Base-by-base conservation (phyloP, 64 coral and sea anemone genomes). In the Actinia tenebrosa region DNA sequence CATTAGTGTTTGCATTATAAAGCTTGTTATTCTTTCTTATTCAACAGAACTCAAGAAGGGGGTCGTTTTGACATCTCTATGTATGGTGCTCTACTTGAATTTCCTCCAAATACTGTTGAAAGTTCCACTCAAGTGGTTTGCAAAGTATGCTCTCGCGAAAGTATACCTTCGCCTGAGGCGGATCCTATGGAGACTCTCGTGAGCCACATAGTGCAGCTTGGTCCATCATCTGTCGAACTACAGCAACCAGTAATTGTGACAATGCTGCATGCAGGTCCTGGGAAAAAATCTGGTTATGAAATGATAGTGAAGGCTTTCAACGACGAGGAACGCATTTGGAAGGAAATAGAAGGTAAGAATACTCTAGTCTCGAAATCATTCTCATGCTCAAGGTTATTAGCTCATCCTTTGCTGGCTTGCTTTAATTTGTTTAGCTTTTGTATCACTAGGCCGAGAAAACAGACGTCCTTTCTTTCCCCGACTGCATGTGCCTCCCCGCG, bases 331-430 rank as follows among this genome's bases (percentile, higher is more conserved):
- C 2, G 14, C 22, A 37, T 30, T 42, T 79, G 77, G 77, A 42
- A 79, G 27, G 77, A 79, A 79, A 79, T 79, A 17, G 77, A 79
- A 79, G 77, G 77, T 79, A 44, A 23, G 26, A 30, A 46, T 27
- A 79, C 10, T 26, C 16, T 78, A 9, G 75, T 78, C 10, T 78
- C 25, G 75, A 8, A 50, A 50, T 50, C 0, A 37, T 37, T 37
- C 30, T 50, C 1, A 5, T 50, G 3, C 47, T 5, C 4, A 50
- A 50, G 7, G 47, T 50, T 2, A 50, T 50, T 50, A 50, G 47
- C 30, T 37, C 30, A 37, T 37, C 30, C 30, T 37, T 37, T 0
- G 30, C 30, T 37, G 30, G 30, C 30, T 37, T 37, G 30, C 30
- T 37, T 37, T 37, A 37, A 37, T 37, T 37, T 37, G 30, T 37